These are phyloP conservation scores for Cyprinodon brontotheroides DNA, from an alignment of 2,113 vertebrate species.

Conservation along the genomic window DNA sequence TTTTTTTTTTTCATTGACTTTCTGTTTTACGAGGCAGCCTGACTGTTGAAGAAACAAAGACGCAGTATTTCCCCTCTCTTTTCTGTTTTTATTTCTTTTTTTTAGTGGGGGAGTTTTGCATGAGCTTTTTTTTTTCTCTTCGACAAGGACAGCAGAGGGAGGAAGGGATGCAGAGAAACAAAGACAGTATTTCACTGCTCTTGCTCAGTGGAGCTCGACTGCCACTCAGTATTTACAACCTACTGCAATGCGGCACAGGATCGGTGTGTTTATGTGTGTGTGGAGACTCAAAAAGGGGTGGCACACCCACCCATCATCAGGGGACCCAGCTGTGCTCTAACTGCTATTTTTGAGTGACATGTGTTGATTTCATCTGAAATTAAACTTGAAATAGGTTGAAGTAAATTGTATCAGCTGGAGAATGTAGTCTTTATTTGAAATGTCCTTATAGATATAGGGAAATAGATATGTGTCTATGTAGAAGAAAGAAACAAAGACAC, in stretches of 20 bases:
- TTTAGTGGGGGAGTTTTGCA: slow-evolving; percentile 25
- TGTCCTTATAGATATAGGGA: neutral
- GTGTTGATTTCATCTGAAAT: neutral
- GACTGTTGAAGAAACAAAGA: slow-evolving; percentile 47
- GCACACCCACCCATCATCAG: neutral
- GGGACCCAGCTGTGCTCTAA: neutral
- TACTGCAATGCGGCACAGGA: slow-evolving; percentile 76
- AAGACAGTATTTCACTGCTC: slow-evolving; percentile 75
- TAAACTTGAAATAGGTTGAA: neutral
- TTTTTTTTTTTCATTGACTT: slow-evolving; percentile 43
- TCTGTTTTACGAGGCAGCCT: slow-evolving; percentile 56
- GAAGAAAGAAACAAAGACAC: slow-evolving; percentile 56
- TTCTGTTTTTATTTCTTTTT: slow-evolving; percentile 29
- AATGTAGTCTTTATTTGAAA: neutral
- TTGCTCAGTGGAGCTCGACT: slow-evolving; percentile 67
- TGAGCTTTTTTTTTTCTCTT: slow-evolving; percentile 1
- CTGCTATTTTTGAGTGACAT: neutral
- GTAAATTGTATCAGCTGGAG: neutral
- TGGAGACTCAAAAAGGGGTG: neutral
- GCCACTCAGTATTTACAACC: slow-evolving; percentile 76
- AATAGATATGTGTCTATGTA: slow-evolving; percentile 6
- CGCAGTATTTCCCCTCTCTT: slow-evolving; percentile 45
- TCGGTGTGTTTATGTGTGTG: slow-evolving; percentile 41
- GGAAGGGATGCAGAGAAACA: slow-evolving; percentile 65
- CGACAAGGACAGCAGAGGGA: slow-evolving; percentile 30